Conservation (phyloP, 1,140 invertebrate species). For the Diploscapter pachys region DNA sequence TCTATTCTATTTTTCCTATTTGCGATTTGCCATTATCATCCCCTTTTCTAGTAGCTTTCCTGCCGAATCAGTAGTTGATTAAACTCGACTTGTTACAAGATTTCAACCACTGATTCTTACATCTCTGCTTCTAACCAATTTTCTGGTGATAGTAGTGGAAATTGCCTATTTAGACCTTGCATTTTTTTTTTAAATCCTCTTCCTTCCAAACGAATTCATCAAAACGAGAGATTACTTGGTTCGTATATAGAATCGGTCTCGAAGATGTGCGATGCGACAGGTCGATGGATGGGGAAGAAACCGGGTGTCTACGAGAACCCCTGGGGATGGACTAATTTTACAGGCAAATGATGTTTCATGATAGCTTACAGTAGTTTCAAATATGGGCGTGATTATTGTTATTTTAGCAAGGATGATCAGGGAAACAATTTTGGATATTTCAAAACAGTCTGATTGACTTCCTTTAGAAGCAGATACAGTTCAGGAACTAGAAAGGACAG, state of each 20-base stretch:
- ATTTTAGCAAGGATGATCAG: no score
- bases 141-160: not conserved
- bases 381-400: no score
- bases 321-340: slow-evolving; percentile 82
- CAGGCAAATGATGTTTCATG: slow-evolving; percentile 39
- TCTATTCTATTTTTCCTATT: no score
- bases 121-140: not conserved
- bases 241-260: slow-evolving; percentile 25
- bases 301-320: slow-evolving; percentile 46
- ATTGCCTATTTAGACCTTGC: not conserved
- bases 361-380: no score
- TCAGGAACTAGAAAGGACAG: no score
- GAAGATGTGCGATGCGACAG: slow-evolving; percentile 28
- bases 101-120: not conserved
- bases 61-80: no score
- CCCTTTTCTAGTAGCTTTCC: no score
- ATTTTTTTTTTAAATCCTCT: not conserved
- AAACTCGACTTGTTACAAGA: not conserved
- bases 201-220: slow-evolving; percentile 8
- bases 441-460: no score
- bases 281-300: slow-evolving; percentile 32
- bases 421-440: no score
- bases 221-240: not conserved
- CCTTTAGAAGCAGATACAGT: no score
- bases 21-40: no score